A percentile compares a stretch with the other conserved stretches of the same genome.
Conservation (phyloP, 2,113 vertebrate species). For the Sturnus vulgaris region DNA sequence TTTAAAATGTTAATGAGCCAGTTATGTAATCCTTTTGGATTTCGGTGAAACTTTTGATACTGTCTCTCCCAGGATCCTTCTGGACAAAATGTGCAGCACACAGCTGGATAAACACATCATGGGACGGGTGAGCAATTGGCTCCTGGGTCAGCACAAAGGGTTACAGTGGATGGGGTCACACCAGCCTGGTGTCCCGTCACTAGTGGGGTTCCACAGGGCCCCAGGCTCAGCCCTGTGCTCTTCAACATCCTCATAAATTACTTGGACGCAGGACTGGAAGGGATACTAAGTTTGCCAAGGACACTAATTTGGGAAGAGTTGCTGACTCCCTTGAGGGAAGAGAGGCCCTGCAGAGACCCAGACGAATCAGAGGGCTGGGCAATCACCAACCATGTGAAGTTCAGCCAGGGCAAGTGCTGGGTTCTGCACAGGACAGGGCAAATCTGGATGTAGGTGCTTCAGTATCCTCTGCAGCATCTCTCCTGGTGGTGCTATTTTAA, state of each 20-base stretch:
- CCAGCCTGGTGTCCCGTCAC: background rate
- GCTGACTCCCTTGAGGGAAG: background rate
- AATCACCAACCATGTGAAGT: background rate
- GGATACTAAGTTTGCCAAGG: background rate
- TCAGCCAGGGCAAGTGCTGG: background rate
- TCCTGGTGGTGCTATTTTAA: background rate
- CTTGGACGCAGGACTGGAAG: background rate
- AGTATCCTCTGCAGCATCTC: background rate
- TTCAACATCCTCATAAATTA: background rate
- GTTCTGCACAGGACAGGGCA: background rate
- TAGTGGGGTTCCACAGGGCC: background rate
- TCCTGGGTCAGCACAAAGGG: background rate
- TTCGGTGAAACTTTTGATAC: background rate
- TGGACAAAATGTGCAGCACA: background rate
- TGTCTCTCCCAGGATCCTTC: background rate
- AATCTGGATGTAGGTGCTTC: background rate
- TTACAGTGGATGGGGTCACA: background rate
- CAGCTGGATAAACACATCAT: background rate
- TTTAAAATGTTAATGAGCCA: background rate
- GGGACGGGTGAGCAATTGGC: background rate
- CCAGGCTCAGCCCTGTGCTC: background rate
- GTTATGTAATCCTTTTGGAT: background rate
- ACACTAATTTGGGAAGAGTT: background rate
- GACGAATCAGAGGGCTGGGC: background rate
- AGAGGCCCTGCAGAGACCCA: background rate